A percentile compares a stretch with the other conserved stretches of the same genome.
Conservation (phyloP, 1,140 invertebrate genomes). For the Anagrus nilaparvatae region DNA sequence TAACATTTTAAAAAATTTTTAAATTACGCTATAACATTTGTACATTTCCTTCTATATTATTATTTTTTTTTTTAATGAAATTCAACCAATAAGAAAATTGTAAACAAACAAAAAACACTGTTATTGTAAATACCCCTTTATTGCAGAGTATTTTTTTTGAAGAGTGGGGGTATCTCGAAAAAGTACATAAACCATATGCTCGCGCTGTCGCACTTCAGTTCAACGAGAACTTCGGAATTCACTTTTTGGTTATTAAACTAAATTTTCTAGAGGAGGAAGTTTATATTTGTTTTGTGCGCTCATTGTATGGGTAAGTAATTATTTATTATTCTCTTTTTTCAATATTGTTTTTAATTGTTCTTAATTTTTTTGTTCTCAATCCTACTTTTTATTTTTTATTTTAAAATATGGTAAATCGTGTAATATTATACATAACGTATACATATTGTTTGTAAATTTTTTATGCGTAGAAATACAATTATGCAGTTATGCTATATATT, state of each 20-base stretch:
- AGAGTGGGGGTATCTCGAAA: too few relatives aligned
- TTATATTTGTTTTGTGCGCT: slow-evolving; percentile 43
- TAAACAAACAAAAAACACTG: too few relatives aligned
- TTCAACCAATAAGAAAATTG: too few relatives aligned
- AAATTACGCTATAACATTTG: too few relatives aligned
- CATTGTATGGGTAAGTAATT: slow-evolving; percentile 41
- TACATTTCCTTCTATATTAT: too few relatives aligned
- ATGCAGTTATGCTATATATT: neutral
- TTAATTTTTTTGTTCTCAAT: neutral
- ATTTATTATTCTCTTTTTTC: neutral
- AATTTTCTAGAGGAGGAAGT: slow-evolving; percentile 23
- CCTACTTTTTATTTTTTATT: neutral
- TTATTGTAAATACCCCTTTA: too few relatives aligned
- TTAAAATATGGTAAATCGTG: neutral
- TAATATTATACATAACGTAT: neutral
- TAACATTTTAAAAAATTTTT: too few relatives aligned
- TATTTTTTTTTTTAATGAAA: too few relatives aligned
- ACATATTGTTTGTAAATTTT: neutral
- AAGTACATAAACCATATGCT: slow-evolving; percentile 23
- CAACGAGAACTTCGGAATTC: slow-evolving; percentile 31
- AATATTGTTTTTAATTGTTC: neutral
- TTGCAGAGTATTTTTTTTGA: too few relatives aligned
- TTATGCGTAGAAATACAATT: neutral
- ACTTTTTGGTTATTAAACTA: too few relatives aligned
- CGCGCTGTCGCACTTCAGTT: slow-evolving; percentile 24